phyloP scores from a whole-genome alignment of 1,140 invertebrate genomes.

The Apis florea region DNA sequence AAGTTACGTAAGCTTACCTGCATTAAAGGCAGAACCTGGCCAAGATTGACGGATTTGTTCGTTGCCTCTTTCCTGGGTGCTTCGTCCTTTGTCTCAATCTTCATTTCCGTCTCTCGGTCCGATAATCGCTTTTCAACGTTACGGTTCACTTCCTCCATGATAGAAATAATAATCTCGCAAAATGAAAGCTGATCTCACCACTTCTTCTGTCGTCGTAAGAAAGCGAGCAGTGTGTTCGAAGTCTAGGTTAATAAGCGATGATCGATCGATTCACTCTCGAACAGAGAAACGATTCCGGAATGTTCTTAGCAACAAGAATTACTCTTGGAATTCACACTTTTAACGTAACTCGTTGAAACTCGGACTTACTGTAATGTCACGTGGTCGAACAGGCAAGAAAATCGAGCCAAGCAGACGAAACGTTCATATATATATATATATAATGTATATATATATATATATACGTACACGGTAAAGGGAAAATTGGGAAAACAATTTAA shows the following conservation, averaged over 20 bases:
- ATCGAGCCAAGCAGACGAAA: neutral
- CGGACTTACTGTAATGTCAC: neutral
- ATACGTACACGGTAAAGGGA: neutral
- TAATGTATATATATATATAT: neutral
- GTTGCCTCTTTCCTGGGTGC: neutral
- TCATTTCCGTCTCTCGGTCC: neutral
- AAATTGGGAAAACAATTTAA: neutral
- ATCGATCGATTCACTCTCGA: slow-evolving; percentile 40
- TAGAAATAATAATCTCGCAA: neutral
- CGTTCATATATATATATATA: neutral
- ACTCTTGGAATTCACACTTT: neutral
- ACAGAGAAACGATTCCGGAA: neutral
- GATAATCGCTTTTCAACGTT: neutral
- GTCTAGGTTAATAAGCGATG: neutral
- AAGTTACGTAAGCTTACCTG: slow-evolving; percentile 66
- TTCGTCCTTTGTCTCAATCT: neutral
- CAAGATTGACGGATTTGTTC: slow-evolving; percentile 24
- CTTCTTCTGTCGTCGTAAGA: neutral
- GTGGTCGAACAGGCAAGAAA: slow-evolving; percentile 5
- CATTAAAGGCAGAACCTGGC: slow-evolving; percentile 60
- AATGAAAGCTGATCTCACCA: neutral
- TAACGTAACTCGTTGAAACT: neutral
- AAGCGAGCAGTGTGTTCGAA: too few relatives aligned
- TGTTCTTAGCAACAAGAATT: neutral
- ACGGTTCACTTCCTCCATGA: slow-evolving; percentile 38